These are phyloP conservation scores for Kradibia gibbosae DNA, from an alignment of 1,140 invertebrate genomes.

Conservation along the genomic window DNA sequence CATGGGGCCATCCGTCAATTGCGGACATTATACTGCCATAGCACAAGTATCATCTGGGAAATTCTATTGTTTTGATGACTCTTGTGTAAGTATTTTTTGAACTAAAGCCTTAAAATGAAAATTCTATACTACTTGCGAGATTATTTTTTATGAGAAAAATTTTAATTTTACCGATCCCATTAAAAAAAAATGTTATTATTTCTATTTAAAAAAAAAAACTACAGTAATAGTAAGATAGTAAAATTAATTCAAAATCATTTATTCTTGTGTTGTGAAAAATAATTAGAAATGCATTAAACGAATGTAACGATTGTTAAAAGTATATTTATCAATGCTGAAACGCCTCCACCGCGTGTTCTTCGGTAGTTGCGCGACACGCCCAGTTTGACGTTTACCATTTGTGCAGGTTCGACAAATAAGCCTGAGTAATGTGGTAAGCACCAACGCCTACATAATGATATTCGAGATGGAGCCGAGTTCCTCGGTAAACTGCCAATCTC, in stretches of 20 bases:
- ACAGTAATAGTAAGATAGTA: too few relatives aligned
- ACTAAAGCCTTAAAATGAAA: not conserved
- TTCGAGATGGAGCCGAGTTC: slow-evolving; percentile 81
- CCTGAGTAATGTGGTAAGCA: slow-evolving; percentile 82
- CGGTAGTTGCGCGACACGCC: too few relatives aligned
- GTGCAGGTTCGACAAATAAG: slow-evolving; percentile 80
- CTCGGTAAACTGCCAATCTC: slow-evolving; percentile 50
- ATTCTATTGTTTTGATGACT: slow-evolving; percentile 91
- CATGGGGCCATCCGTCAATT: slow-evolving; percentile 93
- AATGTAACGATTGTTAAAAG: too few relatives aligned
- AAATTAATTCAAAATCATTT: too few relatives aligned
- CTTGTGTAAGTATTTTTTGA: slow-evolving; percentile 73
- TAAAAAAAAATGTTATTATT: too few relatives aligned
- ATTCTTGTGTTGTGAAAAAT: too few relatives aligned
- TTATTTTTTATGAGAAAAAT: too few relatives aligned
- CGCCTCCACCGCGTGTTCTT: not conserved
- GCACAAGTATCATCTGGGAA: slow-evolving; percentile 85
- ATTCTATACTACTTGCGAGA: too few relatives aligned
- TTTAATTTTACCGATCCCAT: too few relatives aligned
- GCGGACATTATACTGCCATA: slow-evolving; percentile 97
- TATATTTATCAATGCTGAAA: not conserved
- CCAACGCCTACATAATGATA: slow-evolving; percentile 92
- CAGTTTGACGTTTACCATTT: not conserved
- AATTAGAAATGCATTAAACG: too few relatives aligned
- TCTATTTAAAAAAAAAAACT: too few relatives aligned